Conservation (phyloP, 2,113 vertebrate genomes). For the Copsychus sechellarum region DNA sequence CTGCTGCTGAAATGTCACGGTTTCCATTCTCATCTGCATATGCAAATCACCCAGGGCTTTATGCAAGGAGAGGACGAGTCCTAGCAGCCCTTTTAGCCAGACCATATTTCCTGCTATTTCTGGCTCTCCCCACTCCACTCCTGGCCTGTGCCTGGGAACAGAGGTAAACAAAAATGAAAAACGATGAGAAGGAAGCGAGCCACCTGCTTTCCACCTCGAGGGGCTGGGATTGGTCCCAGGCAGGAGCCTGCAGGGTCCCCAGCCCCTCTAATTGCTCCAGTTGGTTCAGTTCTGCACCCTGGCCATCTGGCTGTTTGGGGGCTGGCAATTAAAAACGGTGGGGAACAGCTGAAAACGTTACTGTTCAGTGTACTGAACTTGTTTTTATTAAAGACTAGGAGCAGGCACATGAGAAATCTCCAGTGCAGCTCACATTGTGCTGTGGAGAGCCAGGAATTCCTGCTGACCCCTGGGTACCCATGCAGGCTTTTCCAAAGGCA, state of each 20-base stretch:
- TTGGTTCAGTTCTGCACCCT: not conserved
- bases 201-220: not conserved
- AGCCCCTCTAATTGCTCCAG: not conserved
- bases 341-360: not conserved
- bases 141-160: not conserved
- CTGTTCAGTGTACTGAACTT: not conserved
- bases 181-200: not conserved
- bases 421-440: accelerated
- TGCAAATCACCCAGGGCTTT: not conserved
- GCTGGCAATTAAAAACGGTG: not conserved
- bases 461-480: accelerated
- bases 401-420: not conserved
- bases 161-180: slow-evolving; percentile 22
- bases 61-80: not conserved
- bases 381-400: not conserved
- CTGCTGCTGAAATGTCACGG: not conserved
- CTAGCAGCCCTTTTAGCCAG: not conserved
- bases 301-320: not conserved
- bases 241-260: not conserved
- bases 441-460: not conserved
- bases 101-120: not conserved
- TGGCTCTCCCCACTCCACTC: not conserved
- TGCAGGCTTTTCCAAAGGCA: not conserved
- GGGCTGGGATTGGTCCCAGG: not conserved
- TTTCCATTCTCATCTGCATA: no score